A percentile compares a stretch with the other conserved stretches of the same genome.
These are phyloP conservation scores for Mesopsocus fuscifrons DNA, from an alignment of 2,888 invertebrate genomes.

Conservation along the genomic window DNA sequence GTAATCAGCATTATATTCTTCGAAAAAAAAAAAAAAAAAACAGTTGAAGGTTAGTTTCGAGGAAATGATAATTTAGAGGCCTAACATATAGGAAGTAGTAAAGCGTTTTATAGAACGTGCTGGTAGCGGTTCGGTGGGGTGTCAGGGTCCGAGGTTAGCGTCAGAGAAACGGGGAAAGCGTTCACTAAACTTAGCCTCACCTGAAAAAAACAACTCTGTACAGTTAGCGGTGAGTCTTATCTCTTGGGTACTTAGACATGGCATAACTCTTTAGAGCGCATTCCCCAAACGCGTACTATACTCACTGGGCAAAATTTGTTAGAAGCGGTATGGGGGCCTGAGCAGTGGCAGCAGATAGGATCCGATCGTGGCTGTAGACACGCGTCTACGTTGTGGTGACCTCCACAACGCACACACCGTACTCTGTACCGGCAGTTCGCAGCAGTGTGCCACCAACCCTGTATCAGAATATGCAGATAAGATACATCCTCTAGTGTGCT, in stretches of 20 bases:
- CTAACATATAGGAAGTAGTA: too few relatives aligned
- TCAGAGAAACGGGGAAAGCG: slow-evolving; percentile 27
- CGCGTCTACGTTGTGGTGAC: slow-evolving; percentile 29
- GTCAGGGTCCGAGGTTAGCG: slow-evolving; percentile 20
- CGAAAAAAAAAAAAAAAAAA: too few relatives aligned
- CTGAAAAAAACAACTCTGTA: slow-evolving; percentile 23
- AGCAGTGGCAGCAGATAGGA: slow-evolving; percentile 32
- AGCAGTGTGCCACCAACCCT: slow-evolving; percentile 33
- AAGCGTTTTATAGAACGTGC: too few relatives aligned
- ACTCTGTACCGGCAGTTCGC: slow-evolving; percentile 28
- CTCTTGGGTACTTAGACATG: slow-evolving; percentile 12
- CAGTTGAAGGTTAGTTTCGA: too few relatives aligned
- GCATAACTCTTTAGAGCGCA: too few relatives aligned
- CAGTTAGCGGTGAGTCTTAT: background rate
- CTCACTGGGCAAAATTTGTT: slow-evolving; percentile 18
- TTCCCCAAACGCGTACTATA: too few relatives aligned
- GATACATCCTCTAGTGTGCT: too few relatives aligned
- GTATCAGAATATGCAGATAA: too few relatives aligned
- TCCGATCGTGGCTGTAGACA: slow-evolving; percentile 29
- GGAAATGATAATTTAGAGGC: too few relatives aligned
- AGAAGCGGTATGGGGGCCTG: slow-evolving; percentile 33
- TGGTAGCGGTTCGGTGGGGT: slow-evolving; percentile 1
- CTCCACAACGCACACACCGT: slow-evolving; percentile 32
- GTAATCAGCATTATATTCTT: too few relatives aligned
- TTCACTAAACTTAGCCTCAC: slow-evolving; percentile 28